phyloP scores from a whole-genome alignment of 92 coral and sea anemone species.

The Zoanthus solanderi region DNA sequence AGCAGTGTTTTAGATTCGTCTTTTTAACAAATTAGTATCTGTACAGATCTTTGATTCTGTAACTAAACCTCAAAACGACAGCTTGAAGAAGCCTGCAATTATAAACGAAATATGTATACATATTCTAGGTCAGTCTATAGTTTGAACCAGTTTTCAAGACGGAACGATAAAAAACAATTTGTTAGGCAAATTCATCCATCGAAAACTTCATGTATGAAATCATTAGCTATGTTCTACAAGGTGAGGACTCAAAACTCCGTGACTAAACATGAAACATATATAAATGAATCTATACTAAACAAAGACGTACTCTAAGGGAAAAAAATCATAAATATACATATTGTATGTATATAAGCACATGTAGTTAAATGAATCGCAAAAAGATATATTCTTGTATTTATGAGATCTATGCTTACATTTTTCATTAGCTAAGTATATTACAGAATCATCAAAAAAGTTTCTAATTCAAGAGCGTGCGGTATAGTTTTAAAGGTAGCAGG shows the following conservation, averaged over 20 bases:
- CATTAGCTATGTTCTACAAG: neutral
- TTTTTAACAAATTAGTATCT: neutral
- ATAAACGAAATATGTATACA: neutral
- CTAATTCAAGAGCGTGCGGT: neutral
- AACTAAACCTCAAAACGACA: neutral
- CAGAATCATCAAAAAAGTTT: neutral
- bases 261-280: neutral
- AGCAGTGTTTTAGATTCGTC: no score
- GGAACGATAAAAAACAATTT: neutral
- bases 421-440: constrained; percentile 1
- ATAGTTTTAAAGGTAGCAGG: neutral
- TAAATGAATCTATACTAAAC: neutral
- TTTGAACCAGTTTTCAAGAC: neutral
- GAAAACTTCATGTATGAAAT: neutral
- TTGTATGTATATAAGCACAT: neutral
- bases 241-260: neutral
- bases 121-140: neutral
- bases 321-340: no score
- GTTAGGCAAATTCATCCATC: neutral
- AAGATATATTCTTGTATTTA: neutral
- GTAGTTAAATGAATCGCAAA: neutral
- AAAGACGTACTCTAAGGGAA: neutral
- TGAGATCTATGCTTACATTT: constrained; percentile 1
- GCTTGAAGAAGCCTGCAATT: neutral
- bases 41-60: neutral